Percentiles rank a stretch among this genome's conserved stretches.
phyloP scores from a whole-genome alignment of 2,113 vertebrate species.

The Gopherus evgoodei region DNA sequence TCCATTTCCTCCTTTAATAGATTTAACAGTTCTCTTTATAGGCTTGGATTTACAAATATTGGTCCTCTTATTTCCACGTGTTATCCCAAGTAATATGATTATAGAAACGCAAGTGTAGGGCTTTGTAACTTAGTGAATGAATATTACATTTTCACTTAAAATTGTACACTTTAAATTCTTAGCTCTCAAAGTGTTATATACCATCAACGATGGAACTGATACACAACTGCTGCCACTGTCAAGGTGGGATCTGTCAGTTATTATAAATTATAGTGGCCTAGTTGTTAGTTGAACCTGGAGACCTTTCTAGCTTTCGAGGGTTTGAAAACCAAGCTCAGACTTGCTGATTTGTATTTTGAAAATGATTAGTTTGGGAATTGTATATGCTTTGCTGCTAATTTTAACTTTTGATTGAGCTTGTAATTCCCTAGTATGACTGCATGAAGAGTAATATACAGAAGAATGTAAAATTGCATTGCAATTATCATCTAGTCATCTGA shows the following conservation, averaged over 20 bases:
- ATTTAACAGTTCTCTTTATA: background rate
- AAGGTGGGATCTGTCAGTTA: background rate
- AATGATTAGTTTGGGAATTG: background rate
- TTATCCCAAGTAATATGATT: background rate
- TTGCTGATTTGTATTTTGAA: background rate
- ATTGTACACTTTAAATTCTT: background rate
- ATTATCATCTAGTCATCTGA: constrained; percentile 5
- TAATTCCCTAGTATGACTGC: constrained; percentile 22
- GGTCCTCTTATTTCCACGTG: background rate
- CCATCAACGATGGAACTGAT: background rate
- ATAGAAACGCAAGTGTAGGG: background rate
- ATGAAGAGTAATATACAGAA: constrained; percentile 26
- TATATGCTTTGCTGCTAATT: constrained; percentile 10
- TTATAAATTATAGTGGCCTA: background rate
- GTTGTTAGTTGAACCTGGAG: background rate
- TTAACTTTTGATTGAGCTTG: constrained; percentile 6
- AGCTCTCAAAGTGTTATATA: background rate
- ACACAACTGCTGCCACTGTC: background rate
- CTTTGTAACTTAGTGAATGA: background rate
- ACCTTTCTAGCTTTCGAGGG: background rate
- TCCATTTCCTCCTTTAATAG: background rate
- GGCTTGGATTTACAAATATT: background rate
- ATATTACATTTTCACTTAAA: background rate
- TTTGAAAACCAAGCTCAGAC: background rate
- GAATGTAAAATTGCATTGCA: constrained; percentile 10